Evolutionary conservation across 2,113 vertebrate genomes (phyloP), one percentile per base, ranked within the genome.

Genomic region (Eleginops maclovinus): DNA sequence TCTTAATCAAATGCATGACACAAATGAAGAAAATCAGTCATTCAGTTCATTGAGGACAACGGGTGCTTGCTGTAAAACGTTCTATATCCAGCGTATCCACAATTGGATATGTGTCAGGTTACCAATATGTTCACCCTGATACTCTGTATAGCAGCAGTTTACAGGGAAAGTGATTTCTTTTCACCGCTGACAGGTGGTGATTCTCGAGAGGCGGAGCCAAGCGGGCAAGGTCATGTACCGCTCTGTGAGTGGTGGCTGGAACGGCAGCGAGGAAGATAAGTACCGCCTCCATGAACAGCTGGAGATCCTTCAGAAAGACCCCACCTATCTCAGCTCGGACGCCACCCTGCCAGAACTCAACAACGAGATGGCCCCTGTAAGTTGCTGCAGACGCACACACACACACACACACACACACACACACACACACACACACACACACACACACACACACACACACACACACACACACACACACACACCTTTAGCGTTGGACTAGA

Each of bases 351-450:
- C 94, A 0, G 96, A 99, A 59, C 89, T 99, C 71, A 97, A 95
- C 0, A 97, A 99, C 0, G 98, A 99, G 79, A 94, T 98, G 2
- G 97, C 97, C 2, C 96, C 97, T 0, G 97, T 99, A 91, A 96
- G 96, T 80, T 4, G 1, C 0, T 19, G 65, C 63, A 22, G 3
- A 80, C 54, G 21, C 15, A 19, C 28, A 15, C 24, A 11, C 66
- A 54, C 10, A 36, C 31, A 8, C 31, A 36, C 31, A 31, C 31
- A 31, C 31, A 31, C 31, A 36, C 31, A 36, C 31, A 36, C 31
- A 36, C 31, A 36, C 31, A 36, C 31, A 36, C 6, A 36, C 31
- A 8, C 31, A 36, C 31, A 36, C 31, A 36, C 31, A 36, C 31
- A 36, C 31, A 36, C 31, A 36, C 31, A 36, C 31, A 36, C 31